Evolutionary conservation across 2,797 vertebrate genomes (phyloP).

Genomic region (Notamacropus eugenii): DNA sequence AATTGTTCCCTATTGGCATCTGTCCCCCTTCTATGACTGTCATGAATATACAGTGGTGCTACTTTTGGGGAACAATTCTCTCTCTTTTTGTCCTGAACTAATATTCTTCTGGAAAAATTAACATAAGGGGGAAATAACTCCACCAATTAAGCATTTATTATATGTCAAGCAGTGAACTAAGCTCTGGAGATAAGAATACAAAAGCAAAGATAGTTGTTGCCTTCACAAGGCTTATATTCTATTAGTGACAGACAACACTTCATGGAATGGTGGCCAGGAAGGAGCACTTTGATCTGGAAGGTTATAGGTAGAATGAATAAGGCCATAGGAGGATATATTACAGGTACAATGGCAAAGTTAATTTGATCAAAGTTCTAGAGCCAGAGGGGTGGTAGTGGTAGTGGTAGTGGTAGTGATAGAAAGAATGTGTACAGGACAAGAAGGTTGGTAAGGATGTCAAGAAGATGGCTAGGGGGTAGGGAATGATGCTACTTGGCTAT

Average conservation of each 20-base stretch:
- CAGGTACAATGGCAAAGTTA: neutral
- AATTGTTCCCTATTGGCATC: neutral
- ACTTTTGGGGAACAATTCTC: neutral
- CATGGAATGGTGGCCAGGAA: neutral
- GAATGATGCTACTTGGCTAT: neutral
- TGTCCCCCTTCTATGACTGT: neutral
- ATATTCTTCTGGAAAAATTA: neutral
- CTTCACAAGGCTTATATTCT: neutral
- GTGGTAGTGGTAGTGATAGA: neutral
- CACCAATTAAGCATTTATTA: neutral
- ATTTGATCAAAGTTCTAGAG: neutral
- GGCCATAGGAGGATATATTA: neutral
- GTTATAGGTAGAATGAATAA: neutral
- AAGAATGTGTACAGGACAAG: neutral
- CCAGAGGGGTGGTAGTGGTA: no score
- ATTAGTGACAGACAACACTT: neutral
- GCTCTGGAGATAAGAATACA: neutral
- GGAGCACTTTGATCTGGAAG: neutral
- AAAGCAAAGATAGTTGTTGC: neutral
- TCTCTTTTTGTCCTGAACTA: neutral
- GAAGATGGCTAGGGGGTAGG: neutral
- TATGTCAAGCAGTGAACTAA: neutral
- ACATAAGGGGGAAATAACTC: neutral
- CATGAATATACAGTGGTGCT: neutral
- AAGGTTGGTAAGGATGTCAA: neutral